phyloP scores from a whole-genome alignment of 2,113 vertebrate genomes.

The Pontoporia blainvillei region DNA sequence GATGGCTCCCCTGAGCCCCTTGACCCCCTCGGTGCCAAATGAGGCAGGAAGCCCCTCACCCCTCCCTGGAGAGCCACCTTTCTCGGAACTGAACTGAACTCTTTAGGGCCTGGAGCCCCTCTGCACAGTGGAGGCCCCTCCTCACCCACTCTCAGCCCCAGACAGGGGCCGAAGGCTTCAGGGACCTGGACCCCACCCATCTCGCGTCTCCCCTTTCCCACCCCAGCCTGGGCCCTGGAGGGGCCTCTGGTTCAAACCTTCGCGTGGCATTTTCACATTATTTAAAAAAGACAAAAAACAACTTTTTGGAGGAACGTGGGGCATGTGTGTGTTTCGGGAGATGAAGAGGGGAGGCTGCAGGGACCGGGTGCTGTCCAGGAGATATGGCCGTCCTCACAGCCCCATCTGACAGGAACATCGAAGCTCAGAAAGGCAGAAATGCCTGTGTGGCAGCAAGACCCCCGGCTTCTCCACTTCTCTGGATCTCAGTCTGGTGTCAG shows the following conservation, averaged over 20 bases:
- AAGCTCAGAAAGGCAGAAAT: neutral
- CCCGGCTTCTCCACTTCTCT: accelerated
- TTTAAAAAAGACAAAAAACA: conserved; percentile 78
- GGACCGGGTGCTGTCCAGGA: neutral
- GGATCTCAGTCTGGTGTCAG: neutral
- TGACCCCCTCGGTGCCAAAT: conserved; percentile 63
- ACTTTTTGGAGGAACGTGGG: conserved; percentile 71
- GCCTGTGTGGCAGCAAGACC: accelerated
- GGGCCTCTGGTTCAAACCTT: conserved; percentile 64
- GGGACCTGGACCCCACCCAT: conserved; percentile 38
- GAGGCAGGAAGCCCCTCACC: conserved; percentile 54
- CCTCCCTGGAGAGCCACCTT: conserved; percentile 32
- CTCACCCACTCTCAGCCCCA: neutral
- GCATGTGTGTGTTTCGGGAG: conserved; percentile 41
- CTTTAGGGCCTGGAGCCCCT: conserved; percentile 64
- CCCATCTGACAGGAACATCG: accelerated
- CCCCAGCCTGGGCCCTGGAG: conserved; percentile 46
- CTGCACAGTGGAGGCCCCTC: conserved; percentile 48
- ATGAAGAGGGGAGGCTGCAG: neutral
- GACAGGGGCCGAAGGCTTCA: conserved; percentile 39
- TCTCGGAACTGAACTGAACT: conserved; percentile 67
- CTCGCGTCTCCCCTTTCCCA: neutral
- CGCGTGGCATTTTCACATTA: conserved; percentile 78
- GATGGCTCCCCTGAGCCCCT: conserved; percentile 49
- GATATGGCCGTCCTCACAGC: accelerated